Conservation (phyloP, 2,888 invertebrate species). For the Tortrix viridana region DNA sequence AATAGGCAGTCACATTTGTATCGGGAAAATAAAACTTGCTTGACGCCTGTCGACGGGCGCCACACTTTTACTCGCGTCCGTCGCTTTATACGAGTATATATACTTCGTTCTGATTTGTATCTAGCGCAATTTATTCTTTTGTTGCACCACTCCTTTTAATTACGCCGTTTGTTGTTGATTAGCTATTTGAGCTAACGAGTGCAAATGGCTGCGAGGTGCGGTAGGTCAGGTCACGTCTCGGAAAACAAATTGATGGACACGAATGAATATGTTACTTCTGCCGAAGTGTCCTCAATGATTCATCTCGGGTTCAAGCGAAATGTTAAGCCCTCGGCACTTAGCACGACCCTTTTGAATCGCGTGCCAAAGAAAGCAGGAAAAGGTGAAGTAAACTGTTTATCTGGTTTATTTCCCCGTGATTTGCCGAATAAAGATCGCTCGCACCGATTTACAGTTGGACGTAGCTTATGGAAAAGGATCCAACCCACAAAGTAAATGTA, state of each 20-base stretch:
- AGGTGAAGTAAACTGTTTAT: conserved; percentile 4
- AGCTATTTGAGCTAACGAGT: conserved; percentile 22
- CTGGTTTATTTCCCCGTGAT: not conserved
- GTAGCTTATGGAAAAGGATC: too few species aligned
- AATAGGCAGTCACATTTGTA: conserved; percentile 65
- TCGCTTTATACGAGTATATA: conserved; percentile 61
- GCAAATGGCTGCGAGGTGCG: conserved; percentile 15
- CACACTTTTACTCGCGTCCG: conserved; percentile 75
- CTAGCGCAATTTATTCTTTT: conserved; percentile 51
- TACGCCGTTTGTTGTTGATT: conserved; percentile 33
- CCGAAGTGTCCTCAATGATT: conserved; percentile 14
- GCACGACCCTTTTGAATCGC: conserved; percentile 8
- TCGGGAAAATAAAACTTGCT: conserved; percentile 60
- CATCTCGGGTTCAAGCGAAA: conserved; percentile 9
- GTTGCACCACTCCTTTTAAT: conserved; percentile 40
- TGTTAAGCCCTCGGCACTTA: conserved; percentile 7
- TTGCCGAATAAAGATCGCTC: conserved; percentile 9
- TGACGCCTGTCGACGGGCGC: conserved; percentile 66
- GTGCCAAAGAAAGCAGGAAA: conserved; percentile 27
- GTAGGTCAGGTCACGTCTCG: conserved; percentile 13
- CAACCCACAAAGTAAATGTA: too few species aligned
- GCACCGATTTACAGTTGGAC: conserved; percentile 13
- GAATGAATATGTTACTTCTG: not conserved
- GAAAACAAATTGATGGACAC: conserved; percentile 21
- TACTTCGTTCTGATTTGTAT: conserved; percentile 67